Evolutionary conservation across 2,888 invertebrate genomes (phyloP).

Genomic region (Scaptodrosophila latifasciaeformis): DNA sequence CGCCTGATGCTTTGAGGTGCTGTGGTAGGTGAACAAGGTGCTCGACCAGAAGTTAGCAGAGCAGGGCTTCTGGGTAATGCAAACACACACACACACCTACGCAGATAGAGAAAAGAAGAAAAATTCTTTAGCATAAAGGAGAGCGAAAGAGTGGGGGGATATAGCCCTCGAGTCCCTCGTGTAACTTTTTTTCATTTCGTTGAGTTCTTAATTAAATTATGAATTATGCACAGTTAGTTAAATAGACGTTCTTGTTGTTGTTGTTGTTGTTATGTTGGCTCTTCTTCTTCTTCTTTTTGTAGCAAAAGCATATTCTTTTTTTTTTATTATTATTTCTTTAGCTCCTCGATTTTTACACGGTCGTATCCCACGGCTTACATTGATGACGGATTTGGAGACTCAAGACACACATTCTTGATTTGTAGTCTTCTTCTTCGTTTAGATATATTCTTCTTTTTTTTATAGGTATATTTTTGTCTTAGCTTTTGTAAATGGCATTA

Average conservation of each 20-base stretch:
- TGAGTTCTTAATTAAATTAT: conserved; percentile 73
- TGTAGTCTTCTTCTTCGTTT: conserved; percentile 8
- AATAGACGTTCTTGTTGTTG: conserved; percentile 57
- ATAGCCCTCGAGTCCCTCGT: no score
- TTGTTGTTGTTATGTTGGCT: conserved; percentile 7
- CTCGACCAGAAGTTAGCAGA: no score
- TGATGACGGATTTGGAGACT: conserved; percentile 59
- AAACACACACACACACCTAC: conserved; percentile 19
- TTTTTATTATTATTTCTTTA: conserved; percentile 29
- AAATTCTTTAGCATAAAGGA: not conserved
- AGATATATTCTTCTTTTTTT: conserved; percentile 12
- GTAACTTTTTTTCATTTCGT: conserved; percentile 70
- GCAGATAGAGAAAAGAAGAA: not conserved
- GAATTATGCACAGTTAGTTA: conserved; percentile 74
- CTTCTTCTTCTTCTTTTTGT: conserved; percentile 4
- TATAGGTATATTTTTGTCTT: conserved; percentile 29
- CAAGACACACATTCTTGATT: conserved; percentile 36
- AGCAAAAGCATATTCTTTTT: conserved; percentile 9
- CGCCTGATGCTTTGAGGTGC: no score
- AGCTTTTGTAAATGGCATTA: conserved; percentile 67
- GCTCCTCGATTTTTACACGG: conserved; percentile 26
- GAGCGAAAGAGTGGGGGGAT: no score
- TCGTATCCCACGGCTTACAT: conserved; percentile 48
- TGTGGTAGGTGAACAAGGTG: no score
- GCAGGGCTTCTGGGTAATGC: conserved; percentile 47